Base-by-base conservation (phyloP, 92 coral and sea anemone species). In the Meandrina meandrites region DNA sequence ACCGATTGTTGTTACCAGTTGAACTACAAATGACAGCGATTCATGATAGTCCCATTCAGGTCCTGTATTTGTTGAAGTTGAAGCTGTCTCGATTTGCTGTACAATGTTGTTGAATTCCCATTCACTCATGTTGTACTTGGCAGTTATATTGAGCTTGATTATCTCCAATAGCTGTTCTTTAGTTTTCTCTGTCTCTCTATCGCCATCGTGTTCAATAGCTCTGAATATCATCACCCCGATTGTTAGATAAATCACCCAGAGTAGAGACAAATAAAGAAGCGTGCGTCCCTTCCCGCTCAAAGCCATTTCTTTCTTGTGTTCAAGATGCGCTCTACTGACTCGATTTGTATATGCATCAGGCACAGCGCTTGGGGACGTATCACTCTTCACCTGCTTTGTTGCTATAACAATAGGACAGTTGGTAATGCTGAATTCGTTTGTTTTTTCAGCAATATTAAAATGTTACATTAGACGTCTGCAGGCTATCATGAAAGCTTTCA, bases 1-100 rank as follows among this genome's bases (percentile, higher is more conserved):
- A 90, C 93, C 93, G 15, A 90, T 87, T n/a, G 93, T 90, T 15
- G 93, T 82, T 56, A 90, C 67, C 13, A 90, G 71, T 48, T 90
- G 93, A 32, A 90, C 50, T 17, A 87, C 90, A 45, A 87, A 90
- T 22, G 84, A 69, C 18, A 86, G 5, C 5, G 89, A n/a, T 48
- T 79, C 60, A 11, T 13, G 14, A 18, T 70, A 78, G 82, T 36
- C 80, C 92, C 92, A 89, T 72, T 73, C 67, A 1, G 79, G 79
- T 42, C 81, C 92, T 6, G 81, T 8, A 35, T 57, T 77, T 28
- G 90, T 77, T 28, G 90, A 56, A 28, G 86, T 71, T 14, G 50
- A 11, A 42, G 78, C 84, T 51, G 76, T 40, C 66, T 85, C 32
- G 31, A 85, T 76, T 85, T 86, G 68, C 75, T 42, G 40, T 24